These are phyloP conservation scores for Bombus confusus DNA, from an alignment of 1,140 invertebrate species.

Conservation along the genomic window DNA sequence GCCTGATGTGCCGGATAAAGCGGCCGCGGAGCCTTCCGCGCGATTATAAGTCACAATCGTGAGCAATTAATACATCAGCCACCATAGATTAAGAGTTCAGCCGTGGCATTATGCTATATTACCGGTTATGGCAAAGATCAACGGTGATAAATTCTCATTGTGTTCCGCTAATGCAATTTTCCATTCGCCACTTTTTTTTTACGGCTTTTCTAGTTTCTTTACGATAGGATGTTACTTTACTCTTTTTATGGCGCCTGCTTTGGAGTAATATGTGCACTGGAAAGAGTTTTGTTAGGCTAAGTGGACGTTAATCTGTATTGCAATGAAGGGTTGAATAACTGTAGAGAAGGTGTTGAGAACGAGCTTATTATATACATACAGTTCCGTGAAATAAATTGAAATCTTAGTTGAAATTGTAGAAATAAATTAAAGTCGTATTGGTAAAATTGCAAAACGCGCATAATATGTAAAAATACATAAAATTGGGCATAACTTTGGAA, in stretches of 20 bases:
- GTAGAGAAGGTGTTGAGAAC: not conserved
- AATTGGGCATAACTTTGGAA: not conserved
- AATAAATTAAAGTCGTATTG: not conserved
- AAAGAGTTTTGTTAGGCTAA: not conserved
- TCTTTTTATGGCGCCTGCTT: not conserved
- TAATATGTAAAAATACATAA: not conserved
- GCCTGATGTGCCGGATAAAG: conserved; percentile 12
- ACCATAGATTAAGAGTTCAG: conserved; percentile 27
- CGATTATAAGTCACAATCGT: conserved; percentile 33
- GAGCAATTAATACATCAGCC: conserved; percentile 45
- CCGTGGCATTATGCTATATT: conserved; percentile 1
- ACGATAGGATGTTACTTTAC: not conserved
- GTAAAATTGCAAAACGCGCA: not conserved
- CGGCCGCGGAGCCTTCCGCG: not conserved
- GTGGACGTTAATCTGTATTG: not conserved
- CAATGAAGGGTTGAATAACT: not conserved
- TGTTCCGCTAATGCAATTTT: not conserved
- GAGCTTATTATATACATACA: not conserved
- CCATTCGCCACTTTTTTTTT: not conserved
- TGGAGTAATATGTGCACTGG: not conserved
- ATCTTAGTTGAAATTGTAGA: not conserved
- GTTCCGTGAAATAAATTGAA: no score
- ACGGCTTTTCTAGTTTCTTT: not conserved
- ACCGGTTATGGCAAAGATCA: conserved; percentile 34
- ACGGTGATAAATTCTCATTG: conserved; percentile 28